Evolutionary conservation across 2,888 invertebrate genomes (phyloP).

Genomic region (Tipula lateralis): DNA sequence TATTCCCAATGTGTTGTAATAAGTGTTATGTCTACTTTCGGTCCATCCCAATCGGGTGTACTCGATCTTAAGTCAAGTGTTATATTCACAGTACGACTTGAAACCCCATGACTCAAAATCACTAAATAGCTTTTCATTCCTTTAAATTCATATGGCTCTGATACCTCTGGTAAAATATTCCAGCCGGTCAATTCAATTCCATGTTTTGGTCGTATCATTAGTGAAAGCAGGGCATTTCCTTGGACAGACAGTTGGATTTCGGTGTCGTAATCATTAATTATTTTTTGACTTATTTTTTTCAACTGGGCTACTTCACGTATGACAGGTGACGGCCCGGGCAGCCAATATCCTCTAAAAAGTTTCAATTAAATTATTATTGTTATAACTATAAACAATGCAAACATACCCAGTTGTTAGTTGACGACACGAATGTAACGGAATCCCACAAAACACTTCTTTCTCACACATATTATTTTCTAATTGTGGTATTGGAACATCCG

Average conservation of each 20-base stretch:
- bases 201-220: conserved; percentile 40
- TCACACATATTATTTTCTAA: conserved; percentile 40
- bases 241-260: conserved; percentile 37
- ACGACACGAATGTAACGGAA: conserved; percentile 40
- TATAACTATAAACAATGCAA: neutral
- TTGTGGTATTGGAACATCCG: conserved; percentile 41
- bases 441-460: conserved; percentile 41
- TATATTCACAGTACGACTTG: conserved; percentile 40
- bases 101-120: conserved; percentile 41
- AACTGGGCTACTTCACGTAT: conserved; percentile 39
- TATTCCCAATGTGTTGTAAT: conserved; percentile 42
- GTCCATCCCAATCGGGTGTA: conserved; percentile 35
- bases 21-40: conserved; percentile 41
- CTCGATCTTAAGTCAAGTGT: conserved; percentile 39
- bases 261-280: conserved; percentile 35
- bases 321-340: conserved; percentile 40
- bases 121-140: conserved; percentile 40
- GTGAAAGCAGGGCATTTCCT: conserved; percentile 37
- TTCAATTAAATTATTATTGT: neutral
- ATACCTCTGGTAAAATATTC: conserved; percentile 39
- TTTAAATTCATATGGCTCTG: conserved; percentile 38
- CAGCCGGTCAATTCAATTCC: conserved; percentile 38
- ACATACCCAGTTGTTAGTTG: conserved; percentile 40
- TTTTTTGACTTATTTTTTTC: conserved; percentile 36
- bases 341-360: conserved; percentile 40